phyloP scores from a whole-genome alignment of 2,113 vertebrate species.

The Xyrauchen texanus region DNA sequence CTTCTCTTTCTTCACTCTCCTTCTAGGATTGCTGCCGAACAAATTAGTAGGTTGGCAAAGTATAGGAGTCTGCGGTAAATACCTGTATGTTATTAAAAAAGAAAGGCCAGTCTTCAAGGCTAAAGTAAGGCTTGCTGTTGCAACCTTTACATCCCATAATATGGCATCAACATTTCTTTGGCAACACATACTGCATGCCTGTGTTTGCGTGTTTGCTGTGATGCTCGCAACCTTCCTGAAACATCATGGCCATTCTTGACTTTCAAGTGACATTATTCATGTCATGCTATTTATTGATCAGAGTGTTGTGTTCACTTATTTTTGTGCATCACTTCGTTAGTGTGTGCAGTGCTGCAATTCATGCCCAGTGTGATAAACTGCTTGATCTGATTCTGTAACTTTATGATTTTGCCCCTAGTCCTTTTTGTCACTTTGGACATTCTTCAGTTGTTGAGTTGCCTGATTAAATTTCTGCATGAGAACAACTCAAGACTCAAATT shows the following conservation, averaged over 20 bases:
- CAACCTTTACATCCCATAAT: constrained; percentile 54
- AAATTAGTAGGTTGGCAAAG: constrained; percentile 99
- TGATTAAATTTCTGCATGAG: neutral
- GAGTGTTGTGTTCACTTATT: neutral
- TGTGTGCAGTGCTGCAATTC: constrained; percentile 5
- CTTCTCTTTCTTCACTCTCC: constrained; percentile 59
- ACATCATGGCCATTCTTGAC: constrained; percentile 4
- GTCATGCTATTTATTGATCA: constrained; percentile 45
- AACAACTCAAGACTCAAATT: neutral
- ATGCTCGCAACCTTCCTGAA: neutral
- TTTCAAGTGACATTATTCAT: constrained; percentile 38
- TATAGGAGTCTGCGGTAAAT: constrained; percentile 99
- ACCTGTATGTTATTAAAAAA: constrained; percentile 72
- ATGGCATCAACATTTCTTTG: constrained; percentile 62
- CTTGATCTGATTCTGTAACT: neutral
- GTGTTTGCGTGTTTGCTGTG: constrained; percentile 49
- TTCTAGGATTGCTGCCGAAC: constrained; percentile 96
- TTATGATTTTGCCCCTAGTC: neutral
- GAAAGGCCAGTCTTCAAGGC: constrained; percentile 73
- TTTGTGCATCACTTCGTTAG: constrained; percentile 18
- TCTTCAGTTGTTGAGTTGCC: neutral
- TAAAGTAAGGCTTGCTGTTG: constrained; percentile 84
- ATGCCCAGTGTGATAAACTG: neutral
- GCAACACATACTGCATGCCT: constrained; percentile 68
- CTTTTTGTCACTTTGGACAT: neutral